Evolutionary conservation across 1,140 invertebrate species (phyloP).

Genomic region (Littorina saxatilis): DNA sequence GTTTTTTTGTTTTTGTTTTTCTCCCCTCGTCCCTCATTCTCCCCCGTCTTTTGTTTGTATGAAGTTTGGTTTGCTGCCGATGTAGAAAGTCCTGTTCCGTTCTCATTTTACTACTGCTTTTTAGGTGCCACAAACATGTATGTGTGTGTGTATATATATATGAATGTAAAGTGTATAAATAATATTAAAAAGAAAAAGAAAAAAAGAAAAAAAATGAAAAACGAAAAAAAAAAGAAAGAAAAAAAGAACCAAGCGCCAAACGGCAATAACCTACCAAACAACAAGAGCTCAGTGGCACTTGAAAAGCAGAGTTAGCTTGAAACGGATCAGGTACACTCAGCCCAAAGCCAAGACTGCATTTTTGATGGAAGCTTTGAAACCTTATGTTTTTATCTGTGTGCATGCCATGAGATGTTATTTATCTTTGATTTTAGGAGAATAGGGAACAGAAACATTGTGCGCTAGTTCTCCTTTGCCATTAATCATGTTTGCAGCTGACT

Average conservation of each 20-base stretch:
- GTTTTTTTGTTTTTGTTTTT: not conserved
- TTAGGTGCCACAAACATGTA: no score
- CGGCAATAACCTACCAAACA: not conserved
- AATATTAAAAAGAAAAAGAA: conserved; percentile 13
- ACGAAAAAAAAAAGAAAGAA: conserved; percentile 17
- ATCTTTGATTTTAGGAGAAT: no score
- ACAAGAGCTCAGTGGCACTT: not conserved
- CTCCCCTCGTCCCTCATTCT: not conserved
- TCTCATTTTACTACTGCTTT: not conserved
- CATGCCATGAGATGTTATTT: no score
- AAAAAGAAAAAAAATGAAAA: conserved; percentile 6
- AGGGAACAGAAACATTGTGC: no score
- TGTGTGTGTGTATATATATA: not conserved
- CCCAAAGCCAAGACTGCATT: no score
- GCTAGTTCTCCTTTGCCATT: no score
- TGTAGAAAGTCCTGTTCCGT: not conserved
- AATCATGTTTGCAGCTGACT: no score
- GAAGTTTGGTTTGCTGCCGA: not conserved
- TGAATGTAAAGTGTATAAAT: not conserved
- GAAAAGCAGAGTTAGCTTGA: not conserved
- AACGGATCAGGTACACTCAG: no score
- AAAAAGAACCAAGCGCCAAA: conserved; percentile 15
- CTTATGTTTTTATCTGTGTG: no score
- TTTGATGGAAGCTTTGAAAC: no score
- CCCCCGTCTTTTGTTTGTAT: not conserved